Conservation (phyloP, 2,797 vertebrate genomes). For the Tauraco hartlaubi region DNA sequence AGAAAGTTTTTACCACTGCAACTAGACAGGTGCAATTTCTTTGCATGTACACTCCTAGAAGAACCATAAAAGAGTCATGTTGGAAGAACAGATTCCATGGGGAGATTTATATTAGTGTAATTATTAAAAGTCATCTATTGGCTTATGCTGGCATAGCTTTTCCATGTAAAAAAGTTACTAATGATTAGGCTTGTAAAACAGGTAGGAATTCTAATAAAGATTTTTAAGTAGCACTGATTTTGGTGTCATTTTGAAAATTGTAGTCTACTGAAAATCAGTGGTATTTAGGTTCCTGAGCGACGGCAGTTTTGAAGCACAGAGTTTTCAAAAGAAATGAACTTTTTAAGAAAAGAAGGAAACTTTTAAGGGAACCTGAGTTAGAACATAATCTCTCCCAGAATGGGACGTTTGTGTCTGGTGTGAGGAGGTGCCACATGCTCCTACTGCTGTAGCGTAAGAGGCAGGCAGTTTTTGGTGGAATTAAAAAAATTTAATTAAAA, state of each 20-base stretch:
- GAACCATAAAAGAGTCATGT: background rate
- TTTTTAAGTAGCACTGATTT: background rate
- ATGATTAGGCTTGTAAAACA: background rate
- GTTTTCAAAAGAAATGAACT: background rate
- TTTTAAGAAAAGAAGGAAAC: background rate
- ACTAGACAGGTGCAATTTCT: background rate
- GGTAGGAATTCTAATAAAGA: background rate
- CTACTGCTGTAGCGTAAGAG: background rate
- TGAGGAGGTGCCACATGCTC: background rate
- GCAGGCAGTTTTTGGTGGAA: background rate
- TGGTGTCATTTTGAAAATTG: background rate
- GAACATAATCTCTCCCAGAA: background rate
- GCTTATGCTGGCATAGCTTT: background rate
- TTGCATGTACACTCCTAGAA: background rate
- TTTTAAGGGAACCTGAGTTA: background rate
- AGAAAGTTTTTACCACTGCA: background rate
- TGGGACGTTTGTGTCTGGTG: accelerated
- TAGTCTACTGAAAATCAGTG: background rate
- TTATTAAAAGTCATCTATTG: background rate
- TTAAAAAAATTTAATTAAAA: no score
- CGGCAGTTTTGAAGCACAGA: background rate
- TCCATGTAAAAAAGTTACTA: background rate
- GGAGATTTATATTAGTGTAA: background rate
- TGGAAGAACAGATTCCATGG: background rate
- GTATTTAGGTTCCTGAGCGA: background rate